Base-by-base conservation (phyloP, 2,113 vertebrate species). In the Macrotis lagotis region DNA sequence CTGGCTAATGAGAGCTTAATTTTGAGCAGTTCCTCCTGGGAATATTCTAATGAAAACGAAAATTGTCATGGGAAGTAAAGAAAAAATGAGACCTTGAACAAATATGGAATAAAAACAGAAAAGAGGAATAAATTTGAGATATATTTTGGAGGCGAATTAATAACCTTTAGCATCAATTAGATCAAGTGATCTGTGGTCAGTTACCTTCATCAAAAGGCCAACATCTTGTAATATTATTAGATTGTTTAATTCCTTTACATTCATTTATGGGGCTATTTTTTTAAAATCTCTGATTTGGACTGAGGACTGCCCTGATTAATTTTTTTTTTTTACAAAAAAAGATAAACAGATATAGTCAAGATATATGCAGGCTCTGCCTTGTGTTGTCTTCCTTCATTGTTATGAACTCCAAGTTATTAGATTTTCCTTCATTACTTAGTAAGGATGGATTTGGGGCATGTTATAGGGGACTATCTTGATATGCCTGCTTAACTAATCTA, bases 401-500 rank as follows among this genome's bases (percentile, higher is more conserved):
- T 51, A 94, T 88, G 91, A 89, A 44, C 92, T 92, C 88, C 52
- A 91, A 55, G 92, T 92, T 95, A 91, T 83, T 25, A 51, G 47
- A 83, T 94, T 83, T 83, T 44, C n/a, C 51, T 47, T 50, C 48
- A 3, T 52, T 96, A 52, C 91, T 74, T 83, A 83, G 66, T 83
- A 83, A 44, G 66, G 19, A 44, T 83, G n/a, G n/a, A 19, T 83
- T 83, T 83, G 66, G 66, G 52, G 53, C 26, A 55, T 55, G 53
- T 55, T 55, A 55, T 28, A 55, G 53, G 26, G 26, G 53, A n/a
- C 16, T 44, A 83, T 83, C 66, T 83, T 83, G 66, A 83, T 44
- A 83, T 83, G 66, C 37, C 66, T 83, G n/a, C 66, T 83, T 83
- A 83, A 83, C 66, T 83, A 83, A 83, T 83, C 66, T 44, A 83